Evolutionary conservation across 2,797 vertebrate genomes (phyloP).

Genomic region (Odontamblyopus rebecca): DNA sequence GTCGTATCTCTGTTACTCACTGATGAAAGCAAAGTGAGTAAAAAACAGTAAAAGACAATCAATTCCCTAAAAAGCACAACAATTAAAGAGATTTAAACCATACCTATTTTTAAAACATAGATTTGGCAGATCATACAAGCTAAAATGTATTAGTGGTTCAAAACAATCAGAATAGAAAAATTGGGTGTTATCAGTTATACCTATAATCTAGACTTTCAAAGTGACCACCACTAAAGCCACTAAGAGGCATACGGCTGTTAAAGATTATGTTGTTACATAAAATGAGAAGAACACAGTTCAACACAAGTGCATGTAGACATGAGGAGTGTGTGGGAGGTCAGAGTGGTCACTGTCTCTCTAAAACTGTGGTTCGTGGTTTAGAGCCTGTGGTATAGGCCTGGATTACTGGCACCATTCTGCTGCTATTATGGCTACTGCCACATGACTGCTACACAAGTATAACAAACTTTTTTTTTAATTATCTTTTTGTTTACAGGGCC

Average conservation of each 20-base stretch:
- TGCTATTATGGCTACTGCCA: constrained; percentile 33
- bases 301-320: constrained; percentile 37
- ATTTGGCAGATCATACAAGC: too few relatives aligned
- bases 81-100: too few relatives aligned
- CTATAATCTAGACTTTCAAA: too few relatives aligned
- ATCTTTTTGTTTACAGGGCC: too few relatives aligned
- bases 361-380: constrained; percentile 60
- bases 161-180: too few relatives aligned
- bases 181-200: too few relatives aligned
- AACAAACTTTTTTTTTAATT: neutral
- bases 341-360: constrained; percentile 57
- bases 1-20: constrained; percentile 19
- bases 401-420: constrained; percentile 54
- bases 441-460: constrained; percentile 33
- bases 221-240: too few relatives aligned
- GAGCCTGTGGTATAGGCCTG: constrained; percentile 42
- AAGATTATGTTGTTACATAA: neutral
- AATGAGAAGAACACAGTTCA: constrained; percentile 17
- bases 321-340: constrained; percentile 55
- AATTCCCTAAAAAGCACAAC: too few relatives aligned
- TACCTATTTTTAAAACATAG: too few relatives aligned
- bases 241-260: neutral
- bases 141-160: too few relatives aligned
- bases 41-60: too few relatives aligned
- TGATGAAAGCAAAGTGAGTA: neutral